Percentiles rank a stretch among this genome's conserved stretches.
These are phyloP conservation scores for Amphipyra berbera DNA, from an alignment of 2,888 invertebrate species.

Conservation along the genomic window DNA sequence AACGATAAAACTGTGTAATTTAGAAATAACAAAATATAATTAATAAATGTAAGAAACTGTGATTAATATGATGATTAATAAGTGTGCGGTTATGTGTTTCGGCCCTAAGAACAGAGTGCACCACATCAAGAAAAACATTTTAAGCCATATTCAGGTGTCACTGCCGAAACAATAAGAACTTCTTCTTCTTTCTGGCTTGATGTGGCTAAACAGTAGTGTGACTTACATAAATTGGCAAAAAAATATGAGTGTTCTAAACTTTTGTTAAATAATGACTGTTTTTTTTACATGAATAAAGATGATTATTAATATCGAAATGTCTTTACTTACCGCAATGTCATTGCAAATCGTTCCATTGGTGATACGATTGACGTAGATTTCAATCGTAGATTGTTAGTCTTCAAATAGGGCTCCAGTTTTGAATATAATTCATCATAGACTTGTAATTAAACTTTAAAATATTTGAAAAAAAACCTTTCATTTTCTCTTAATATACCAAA, in stretches of 20 bases:
- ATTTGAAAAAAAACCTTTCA: conserved; percentile 50
- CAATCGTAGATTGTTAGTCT: conserved; percentile 50
- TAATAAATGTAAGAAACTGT: too few relatives aligned
- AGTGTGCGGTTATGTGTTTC: too few relatives aligned
- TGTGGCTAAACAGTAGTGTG: too few relatives aligned
- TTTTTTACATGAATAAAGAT: conserved; percentile 24
- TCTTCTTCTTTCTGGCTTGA: too few relatives aligned
- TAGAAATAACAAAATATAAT: too few relatives aligned
- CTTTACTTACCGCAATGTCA: conserved; percentile 56
- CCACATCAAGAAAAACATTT: conserved; percentile 54
- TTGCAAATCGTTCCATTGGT: conserved; percentile 56
- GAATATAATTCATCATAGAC: conserved; percentile 57
- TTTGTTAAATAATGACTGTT: too few relatives aligned
- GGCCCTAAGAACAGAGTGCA: conserved; percentile 43
- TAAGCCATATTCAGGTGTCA: conserved; percentile 37
- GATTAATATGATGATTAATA: too few relatives aligned
- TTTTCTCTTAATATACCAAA: conserved; percentile 55
- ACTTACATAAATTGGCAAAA: too few relatives aligned
- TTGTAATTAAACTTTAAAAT: conserved; percentile 55
- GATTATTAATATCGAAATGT: conserved; percentile 48
- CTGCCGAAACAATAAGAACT: too few relatives aligned
- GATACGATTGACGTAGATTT: conserved; percentile 54
- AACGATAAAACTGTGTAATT: too few relatives aligned
- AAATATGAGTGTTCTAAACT: too few relatives aligned
- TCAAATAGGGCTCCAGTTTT: conserved; percentile 47